phyloP scores from a whole-genome alignment of 2,888 invertebrate genomes.

The Fissipunctia ypsillon region DNA sequence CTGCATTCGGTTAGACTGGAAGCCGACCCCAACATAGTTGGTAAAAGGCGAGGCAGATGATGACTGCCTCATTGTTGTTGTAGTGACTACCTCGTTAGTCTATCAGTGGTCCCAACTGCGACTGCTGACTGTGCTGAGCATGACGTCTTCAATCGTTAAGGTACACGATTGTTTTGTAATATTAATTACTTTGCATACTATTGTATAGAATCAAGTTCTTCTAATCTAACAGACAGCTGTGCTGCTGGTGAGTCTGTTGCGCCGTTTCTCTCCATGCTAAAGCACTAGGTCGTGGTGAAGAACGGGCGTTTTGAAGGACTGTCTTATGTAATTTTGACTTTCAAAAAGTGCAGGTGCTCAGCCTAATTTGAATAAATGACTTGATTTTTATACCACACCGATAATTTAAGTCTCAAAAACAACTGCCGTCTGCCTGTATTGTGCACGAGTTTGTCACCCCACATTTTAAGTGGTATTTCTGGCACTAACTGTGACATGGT shows the following conservation, averaged over 20 bases:
- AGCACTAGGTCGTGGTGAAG: too few species aligned
- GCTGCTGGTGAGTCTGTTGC: too few species aligned
- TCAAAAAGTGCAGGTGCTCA: too few species aligned
- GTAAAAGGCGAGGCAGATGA: too few species aligned
- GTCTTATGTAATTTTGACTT: background rate
- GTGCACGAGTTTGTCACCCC: background rate
- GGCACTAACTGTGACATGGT: constrained; percentile 2
- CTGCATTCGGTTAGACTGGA: background rate
- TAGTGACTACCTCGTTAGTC: background rate
- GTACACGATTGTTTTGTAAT: background rate
- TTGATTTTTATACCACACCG: background rate
- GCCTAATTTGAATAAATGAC: background rate
- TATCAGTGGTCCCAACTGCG: background rate
- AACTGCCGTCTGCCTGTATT: background rate
- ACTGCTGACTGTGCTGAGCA: too few species aligned
- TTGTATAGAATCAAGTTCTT: too few species aligned
- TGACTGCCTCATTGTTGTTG: background rate
- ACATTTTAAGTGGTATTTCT: constrained; percentile 41
- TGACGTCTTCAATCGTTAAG: background rate
- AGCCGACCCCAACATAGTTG: background rate
- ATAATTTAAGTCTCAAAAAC: background rate
- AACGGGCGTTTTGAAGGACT: too few species aligned
- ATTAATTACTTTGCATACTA: background rate
- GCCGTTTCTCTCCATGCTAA: too few species aligned
- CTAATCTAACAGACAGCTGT: too few species aligned